Percentiles rank a stretch among this genome's conserved stretches.
These are phyloP conservation scores for Aphrocallistes beatrix DNA, from an alignment of 37 sponge, comb jelly and placozoan genomes.

Conservation along the genomic window DNA sequence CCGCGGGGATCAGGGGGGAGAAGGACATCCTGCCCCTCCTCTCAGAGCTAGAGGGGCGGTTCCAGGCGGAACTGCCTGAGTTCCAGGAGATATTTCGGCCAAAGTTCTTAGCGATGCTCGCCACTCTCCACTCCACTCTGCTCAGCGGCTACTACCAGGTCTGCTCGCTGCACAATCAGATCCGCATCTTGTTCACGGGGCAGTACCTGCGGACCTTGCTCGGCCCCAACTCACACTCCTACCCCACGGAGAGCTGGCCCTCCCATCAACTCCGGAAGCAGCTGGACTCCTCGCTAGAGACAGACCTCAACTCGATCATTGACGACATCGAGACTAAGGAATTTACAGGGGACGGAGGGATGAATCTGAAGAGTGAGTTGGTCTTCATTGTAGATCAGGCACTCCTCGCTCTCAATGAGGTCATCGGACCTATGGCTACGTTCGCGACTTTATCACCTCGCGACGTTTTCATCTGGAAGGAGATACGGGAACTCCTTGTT, in stretches of 20 bases:
- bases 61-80: not conserved
- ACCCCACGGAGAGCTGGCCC: not conserved
- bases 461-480: not conserved
- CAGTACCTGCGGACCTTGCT: slow-evolving; percentile 15
- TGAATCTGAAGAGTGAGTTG: not conserved
- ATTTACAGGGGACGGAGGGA: not conserved
- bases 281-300: not conserved
- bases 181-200: not conserved
- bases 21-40: not conserved
- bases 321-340: not conserved
- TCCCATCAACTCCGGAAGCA: not conserved
- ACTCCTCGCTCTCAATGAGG: not conserved
- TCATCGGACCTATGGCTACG: not conserved
- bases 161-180: not conserved
- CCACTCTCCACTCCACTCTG: slow-evolving; percentile 5
- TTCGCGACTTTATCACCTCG: not conserved
- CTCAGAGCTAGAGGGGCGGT: not conserved
- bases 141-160: not conserved
- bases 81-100: not conserved
- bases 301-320: not conserved
- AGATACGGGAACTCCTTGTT: not conserved
- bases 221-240: not conserved
- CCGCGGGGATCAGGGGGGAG: not conserved
- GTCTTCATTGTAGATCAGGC: not conserved
- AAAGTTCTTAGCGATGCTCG: not conserved